These are phyloP conservation scores for Operophtera brumata DNA, from an alignment of 2,888 invertebrate genomes.

Conservation along the genomic window DNA sequence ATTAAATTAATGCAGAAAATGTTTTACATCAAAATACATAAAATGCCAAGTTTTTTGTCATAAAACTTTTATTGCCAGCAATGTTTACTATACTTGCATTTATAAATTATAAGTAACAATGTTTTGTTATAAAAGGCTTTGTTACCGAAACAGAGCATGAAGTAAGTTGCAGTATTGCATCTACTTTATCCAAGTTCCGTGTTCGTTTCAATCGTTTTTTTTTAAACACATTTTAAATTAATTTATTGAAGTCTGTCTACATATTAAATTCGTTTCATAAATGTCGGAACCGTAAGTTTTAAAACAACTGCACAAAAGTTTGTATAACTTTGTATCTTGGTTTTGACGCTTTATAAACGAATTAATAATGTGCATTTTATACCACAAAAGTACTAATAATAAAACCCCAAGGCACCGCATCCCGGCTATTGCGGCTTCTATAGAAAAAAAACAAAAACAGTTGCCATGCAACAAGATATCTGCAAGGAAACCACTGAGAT, in stretches of 20 bases:
- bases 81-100: neutral
- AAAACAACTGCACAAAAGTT: neutral
- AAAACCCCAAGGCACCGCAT: constrained; percentile 26
- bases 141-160: constrained; percentile 37
- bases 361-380: constrained; percentile 5
- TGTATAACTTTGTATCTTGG: constrained; percentile 1
- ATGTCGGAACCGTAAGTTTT: no score
- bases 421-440: constrained; percentile 33
- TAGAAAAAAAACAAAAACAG: constrained; percentile 50
- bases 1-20: no score
- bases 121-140: constrained; percentile 22
- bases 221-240: no score
- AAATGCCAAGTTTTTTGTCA: no score
- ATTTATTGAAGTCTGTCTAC: no score
- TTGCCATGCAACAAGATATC: constrained; percentile 77
- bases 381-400: constrained; percentile 19
- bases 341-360: neutral
- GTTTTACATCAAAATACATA: no score
- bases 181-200: constrained; percentile 43
- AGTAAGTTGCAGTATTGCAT: constrained; percentile 39
- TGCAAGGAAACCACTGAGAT: constrained; percentile 70
- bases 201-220: constrained; percentile 30
- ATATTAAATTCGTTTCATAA: no score
- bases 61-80: no score
- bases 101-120: constrained; percentile 7